Percentiles rank a stretch among this genome's conserved stretches.
Conservation (phyloP, 2,113 vertebrate species). For the Alexandromys fortis region DNA sequence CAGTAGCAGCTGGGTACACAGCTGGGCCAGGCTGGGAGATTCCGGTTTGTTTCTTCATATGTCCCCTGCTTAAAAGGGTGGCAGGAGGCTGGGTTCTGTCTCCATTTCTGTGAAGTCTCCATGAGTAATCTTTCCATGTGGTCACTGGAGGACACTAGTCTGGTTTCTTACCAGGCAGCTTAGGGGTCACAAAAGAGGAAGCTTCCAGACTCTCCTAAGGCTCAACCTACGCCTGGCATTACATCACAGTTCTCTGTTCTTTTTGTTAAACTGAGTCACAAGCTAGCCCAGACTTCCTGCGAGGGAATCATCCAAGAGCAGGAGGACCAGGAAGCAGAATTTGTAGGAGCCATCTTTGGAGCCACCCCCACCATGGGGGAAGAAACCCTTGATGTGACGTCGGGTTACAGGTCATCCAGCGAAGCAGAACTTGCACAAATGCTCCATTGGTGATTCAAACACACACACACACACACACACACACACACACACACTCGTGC, state of each 20-base stretch:
- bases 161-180: not conserved
- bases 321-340: not conserved
- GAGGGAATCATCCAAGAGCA: not conserved
- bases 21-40: not conserved
- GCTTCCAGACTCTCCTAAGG: not conserved
- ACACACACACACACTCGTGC: not conserved
- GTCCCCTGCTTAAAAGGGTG: not conserved
- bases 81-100: not conserved
- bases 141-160: not conserved
- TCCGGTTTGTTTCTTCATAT: not conserved
- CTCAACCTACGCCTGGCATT: not conserved
- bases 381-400: not conserved
- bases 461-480: not conserved
- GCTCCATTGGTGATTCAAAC: not conserved
- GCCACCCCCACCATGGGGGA: not conserved
- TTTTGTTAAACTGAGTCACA: not conserved
- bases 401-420: not conserved
- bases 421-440: not conserved
- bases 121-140: not conserved
- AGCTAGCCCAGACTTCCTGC: not conserved
- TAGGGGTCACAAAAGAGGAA: not conserved
- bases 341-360: not conserved
- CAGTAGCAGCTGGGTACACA: not conserved
- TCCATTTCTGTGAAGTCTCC: not conserved
- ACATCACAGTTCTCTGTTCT: not conserved